phyloP scores from a whole-genome alignment of 2,113 vertebrate genomes.

The Chiloscyllium plagiosum region DNA sequence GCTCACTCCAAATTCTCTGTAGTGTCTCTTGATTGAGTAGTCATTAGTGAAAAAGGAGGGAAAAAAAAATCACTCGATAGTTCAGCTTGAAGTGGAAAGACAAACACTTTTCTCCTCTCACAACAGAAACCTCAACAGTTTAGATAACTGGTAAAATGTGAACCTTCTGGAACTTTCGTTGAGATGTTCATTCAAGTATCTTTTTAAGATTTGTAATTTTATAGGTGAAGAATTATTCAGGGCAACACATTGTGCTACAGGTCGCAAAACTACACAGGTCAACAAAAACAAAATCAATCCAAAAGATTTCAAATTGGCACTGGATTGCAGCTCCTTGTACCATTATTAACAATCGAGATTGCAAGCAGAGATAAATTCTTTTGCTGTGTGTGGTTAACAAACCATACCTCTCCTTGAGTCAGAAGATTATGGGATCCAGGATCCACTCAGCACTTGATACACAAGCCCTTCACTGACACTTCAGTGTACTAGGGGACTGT shows the following conservation, averaged over 20 bases:
- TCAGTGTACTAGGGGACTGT: neutral
- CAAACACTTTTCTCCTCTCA: neutral
- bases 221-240: neutral
- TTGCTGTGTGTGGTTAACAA: neutral
- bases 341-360: neutral
- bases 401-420: neutral
- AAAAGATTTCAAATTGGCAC: neutral
- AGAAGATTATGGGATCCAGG: neutral
- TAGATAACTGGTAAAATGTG: neutral
- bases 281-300: neutral
- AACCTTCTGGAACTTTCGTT: neutral
- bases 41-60: neutral
- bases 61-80: neutral
- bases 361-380: neutral
- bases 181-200: neutral
- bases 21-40: neutral
- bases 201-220: neutral
- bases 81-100: neutral
- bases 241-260: neutral
- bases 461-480: neutral
- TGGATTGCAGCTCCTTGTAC: neutral
- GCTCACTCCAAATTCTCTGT: neutral
- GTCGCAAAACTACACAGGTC: neutral
- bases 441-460: neutral
- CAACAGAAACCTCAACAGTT: neutral